Base-by-base conservation (phyloP, 2,888 invertebrate genomes). In the Ophraella communa region DNA sequence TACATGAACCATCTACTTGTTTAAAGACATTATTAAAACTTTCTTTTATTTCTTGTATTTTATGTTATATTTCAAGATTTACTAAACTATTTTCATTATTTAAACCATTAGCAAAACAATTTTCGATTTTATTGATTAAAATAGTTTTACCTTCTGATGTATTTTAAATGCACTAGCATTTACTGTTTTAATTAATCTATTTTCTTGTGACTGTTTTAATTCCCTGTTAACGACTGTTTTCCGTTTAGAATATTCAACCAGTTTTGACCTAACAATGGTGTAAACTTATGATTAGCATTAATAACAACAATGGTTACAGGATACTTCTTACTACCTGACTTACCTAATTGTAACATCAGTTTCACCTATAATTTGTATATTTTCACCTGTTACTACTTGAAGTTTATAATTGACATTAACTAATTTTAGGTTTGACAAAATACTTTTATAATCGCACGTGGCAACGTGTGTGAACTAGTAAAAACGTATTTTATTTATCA, bases 221-320 rank as follows among this genome's bases (percentile, higher is more conserved):
- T 24, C 24, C 5, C 3, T 5, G 5, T 24, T 24, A 24, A 24
- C 3, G 3, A 24, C 5, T 24, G 3, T 24, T 24, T 33, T 27
- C 58, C 58, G 49, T 21, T 20, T 14, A 58, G 30, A 20, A 17
- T 33, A 20, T 58, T 47, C 49, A 58, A 4, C 58, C 39, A 58
- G 4, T 58, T 47, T 18, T 35, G 10, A 33, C 62, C 56, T 7
- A 56, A 18, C n/a, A 61, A 23, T n/a, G 20, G 61, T 61, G 35
- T 23, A 14, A 54, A 54, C 30, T 35, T 54, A 45, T 17, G 33
- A 10, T 11, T 21, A 61, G 33, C 20, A 17, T 45, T 18, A 20
- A 54, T 45, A 17, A 61, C 17, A 21, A 53, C 11, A 27, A 60
- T 23, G 44, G 44, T 53, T 30, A 53, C 44, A 44, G 42, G 4